Evolutionary conservation across 1,140 invertebrate genomes (phyloP), one percentile per base, ranked within the genome.

Genomic region (Drosophila kohkoa): DNA sequence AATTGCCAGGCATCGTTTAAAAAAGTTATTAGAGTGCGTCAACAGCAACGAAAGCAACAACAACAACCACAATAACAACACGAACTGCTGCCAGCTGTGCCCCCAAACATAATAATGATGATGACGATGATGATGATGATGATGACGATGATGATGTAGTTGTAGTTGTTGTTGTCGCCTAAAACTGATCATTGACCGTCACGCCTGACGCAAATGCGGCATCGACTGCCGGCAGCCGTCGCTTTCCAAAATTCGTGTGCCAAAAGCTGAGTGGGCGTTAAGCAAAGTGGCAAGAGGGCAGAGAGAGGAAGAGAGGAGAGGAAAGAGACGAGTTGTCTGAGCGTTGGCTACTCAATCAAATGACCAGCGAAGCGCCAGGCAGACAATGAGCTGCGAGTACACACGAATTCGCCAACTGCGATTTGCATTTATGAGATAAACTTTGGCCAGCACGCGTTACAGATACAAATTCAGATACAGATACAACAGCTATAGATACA

Each of bases 121-220:
- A 16, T 41, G 15, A 15, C 15, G 7, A 38, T 13, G 35, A 45
- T 41, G 13, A 55, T 15, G 6, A 11, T 63, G 49, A 38, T 75
- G 63, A 41, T 57, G n/a, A n/a, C n/a, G n/a, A n/a, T n/a, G 73
- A 46, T 45, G 54, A 48, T 30, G 51, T 67, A 46, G 49, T 63
- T 57, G 51, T 15, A 55, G 46, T 51, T 71, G 62, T 57, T 55
- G 65, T 55, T 54, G 74, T 68, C 63, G 81, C 52, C 82, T 49
- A 81, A 85, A 89, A 78, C 55, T 88, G 85, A 88, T 89, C 83
- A 90, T 88, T 88, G 83, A 88, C 83, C 83, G 83, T 88, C 83
- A 88, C 83, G 83, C 85, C 81, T 79, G 77, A 89, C 65, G 83
- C 77, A 82, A 81, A 80, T 65, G n/a, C n/a, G n/a, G n/a, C n/a